A percentile compares a stretch with the other conserved stretches of the same genome.
phyloP scores from a whole-genome alignment of 2,797 vertebrate species.

The Poliocrania exsul region DNA sequence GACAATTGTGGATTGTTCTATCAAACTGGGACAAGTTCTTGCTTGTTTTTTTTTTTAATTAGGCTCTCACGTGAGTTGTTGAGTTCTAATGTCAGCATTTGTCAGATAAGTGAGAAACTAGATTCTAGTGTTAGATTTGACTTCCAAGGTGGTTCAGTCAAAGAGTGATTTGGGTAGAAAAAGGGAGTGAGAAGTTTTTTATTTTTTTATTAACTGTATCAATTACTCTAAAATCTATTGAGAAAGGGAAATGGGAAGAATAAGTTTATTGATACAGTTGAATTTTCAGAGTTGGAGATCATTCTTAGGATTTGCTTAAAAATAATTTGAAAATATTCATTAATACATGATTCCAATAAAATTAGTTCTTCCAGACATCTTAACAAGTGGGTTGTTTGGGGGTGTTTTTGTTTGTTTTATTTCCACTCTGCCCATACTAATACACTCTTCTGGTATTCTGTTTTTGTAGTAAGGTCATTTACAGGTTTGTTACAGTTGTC shows the following conservation, averaged over 20 bases:
- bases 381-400: neutral
- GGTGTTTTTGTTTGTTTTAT: neutral
- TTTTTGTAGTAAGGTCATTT: neutral
- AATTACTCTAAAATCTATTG: neutral
- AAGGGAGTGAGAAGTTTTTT: neutral
- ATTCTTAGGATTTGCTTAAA: neutral
- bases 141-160: neutral
- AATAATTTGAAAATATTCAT: neutral
- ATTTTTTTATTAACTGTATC: neutral
- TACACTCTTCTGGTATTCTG: neutral
- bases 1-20: neutral
- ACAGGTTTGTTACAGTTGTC: neutral
- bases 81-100: constrained; percentile 17
- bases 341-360: neutral
- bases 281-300: neutral
- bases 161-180: neutral
- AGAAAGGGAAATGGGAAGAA: neutral
- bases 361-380: neutral
- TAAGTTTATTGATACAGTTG: neutral
- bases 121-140: neutral
- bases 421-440: neutral
- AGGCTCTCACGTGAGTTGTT: neutral
- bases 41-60: neutral
- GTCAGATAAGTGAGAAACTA: neutral
- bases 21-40: neutral